phyloP scores from a whole-genome alignment of 2,113 vertebrate genomes.

The Poicephalus gulielmi region DNA sequence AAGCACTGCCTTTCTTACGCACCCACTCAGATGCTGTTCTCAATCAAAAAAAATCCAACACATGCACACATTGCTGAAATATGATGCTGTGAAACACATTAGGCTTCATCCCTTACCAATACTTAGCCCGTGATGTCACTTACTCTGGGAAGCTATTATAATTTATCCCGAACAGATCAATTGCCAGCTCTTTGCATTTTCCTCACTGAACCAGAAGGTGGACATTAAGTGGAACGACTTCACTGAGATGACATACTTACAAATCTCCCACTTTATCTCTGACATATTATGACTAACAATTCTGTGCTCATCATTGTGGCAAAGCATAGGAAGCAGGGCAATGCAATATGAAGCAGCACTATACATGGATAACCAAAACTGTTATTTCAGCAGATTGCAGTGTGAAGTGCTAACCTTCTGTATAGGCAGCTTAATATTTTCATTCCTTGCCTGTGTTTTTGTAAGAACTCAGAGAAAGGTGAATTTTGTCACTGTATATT shows the following conservation, averaged over 20 bases:
- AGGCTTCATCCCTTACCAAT: background rate
- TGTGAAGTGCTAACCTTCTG: background rate
- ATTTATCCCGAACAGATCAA: background rate
- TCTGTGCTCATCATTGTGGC: background rate
- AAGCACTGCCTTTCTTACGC: background rate
- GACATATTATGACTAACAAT: background rate
- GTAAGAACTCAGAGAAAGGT: background rate
- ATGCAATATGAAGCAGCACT: background rate
- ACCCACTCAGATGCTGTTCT: background rate
- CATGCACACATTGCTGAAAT: rapidly evolving
- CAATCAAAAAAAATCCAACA: background rate
- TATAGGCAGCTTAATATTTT: background rate
- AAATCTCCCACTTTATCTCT: background rate
- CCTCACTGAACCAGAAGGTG: background rate
- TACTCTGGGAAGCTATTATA: background rate
- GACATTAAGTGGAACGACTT: background rate
- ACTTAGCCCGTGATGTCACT: background rate
- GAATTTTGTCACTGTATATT: background rate
- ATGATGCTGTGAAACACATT: background rate
- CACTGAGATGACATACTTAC: background rate
- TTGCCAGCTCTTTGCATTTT: background rate
- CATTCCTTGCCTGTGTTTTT: background rate
- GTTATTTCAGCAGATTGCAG: background rate
- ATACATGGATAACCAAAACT: background rate
- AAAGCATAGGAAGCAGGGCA: background rate